These are phyloP conservation scores for Synergus gifuensis DNA, from an alignment of 2,888 invertebrate species.

Conservation along the genomic window DNA sequence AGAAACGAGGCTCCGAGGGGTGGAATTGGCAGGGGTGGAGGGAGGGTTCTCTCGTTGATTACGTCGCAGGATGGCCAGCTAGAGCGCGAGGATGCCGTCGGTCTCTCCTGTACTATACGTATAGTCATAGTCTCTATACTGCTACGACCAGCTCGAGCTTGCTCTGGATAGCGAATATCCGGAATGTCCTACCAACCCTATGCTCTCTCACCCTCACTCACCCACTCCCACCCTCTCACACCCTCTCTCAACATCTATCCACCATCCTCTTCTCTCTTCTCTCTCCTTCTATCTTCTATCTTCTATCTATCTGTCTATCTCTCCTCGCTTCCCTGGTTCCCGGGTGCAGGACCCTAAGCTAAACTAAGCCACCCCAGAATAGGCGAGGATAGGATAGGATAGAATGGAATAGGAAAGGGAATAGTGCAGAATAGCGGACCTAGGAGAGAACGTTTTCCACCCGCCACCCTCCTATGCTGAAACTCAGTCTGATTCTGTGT, in stretches of 20 bases:
- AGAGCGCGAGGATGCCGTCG: constrained; percentile 72
- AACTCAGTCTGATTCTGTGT: constrained; percentile 55
- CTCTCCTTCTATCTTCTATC: constrained; percentile 33
- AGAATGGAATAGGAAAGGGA: constrained; percentile 52
- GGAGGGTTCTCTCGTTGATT: constrained; percentile 77
- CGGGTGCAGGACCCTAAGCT: constrained; percentile 67
- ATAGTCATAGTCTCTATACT: constrained; percentile 44
- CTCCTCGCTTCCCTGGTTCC: constrained; percentile 42
- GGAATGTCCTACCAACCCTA: constrained; percentile 73
- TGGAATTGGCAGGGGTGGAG: constrained; percentile 64
- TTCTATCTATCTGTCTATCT: constrained; percentile 43
- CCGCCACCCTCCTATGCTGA: constrained; percentile 54
- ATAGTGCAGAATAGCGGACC: constrained; percentile 24
- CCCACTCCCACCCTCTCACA: background rate
- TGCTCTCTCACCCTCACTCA: constrained; percentile 34
- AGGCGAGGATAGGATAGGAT: constrained; percentile 61
- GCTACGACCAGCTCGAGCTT: constrained; percentile 66
- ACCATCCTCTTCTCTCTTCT: background rate
- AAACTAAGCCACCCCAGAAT: constrained; percentile 72
- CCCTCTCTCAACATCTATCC: constrained; percentile 29
- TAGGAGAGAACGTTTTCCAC: constrained; percentile 28
- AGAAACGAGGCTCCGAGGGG: constrained; percentile 52
- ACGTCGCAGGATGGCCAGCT: constrained; percentile 76
- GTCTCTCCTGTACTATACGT: constrained; percentile 42
- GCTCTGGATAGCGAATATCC: constrained; percentile 74